Base-by-base conservation (phyloP, 1,140 invertebrate species). In the Euschistus heros region DNA sequence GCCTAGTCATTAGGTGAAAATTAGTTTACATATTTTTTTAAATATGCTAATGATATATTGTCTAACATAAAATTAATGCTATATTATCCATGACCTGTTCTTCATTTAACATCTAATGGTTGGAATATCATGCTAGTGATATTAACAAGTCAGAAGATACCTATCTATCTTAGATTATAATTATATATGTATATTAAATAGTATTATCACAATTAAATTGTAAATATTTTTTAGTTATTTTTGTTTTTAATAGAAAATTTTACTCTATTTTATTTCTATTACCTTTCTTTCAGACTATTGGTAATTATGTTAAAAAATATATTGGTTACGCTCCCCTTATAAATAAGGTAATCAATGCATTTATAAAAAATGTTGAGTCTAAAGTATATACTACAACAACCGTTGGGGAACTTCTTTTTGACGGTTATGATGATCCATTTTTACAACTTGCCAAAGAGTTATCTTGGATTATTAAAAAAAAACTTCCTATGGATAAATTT, bases 401-500 rank as follows among this genome's bases (percentile, higher is more conserved):
- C 15, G 66, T 67, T 8, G 24, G 33, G 5, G 61, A 67, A 33
- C 55, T 67, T 17, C 24, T 67, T 8, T 67, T 67, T 42, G 17
- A 59, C 10, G 66, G 66, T 42, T 67, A 64, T 60, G 15, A 63
- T 27, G 66, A 67, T 55, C 26, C 26, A 6, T 67, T 67, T 60
- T 50, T 67, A 18, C 59, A 42, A 24, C 37, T 67, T 57, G 46
- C 42, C 3, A 46, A 64, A 17, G 59, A 63, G 17, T 55, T 67
- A 13, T 37, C 63, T 47, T 17, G 14, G 0, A 59, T 67, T 44
- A 52, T 55, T 30, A 54, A 67, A 60, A 57, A 79, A 2, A 78
- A 82, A 1, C 55, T 70, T 14, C 82, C 86, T 2, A 80, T 81
- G 0, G 83, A 83, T 71, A 81, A 79, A 71, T 90, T 91, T 73